Base-by-base conservation (phyloP, 2,113 vertebrate genomes). In the Larimichthys polyactis region DNA sequence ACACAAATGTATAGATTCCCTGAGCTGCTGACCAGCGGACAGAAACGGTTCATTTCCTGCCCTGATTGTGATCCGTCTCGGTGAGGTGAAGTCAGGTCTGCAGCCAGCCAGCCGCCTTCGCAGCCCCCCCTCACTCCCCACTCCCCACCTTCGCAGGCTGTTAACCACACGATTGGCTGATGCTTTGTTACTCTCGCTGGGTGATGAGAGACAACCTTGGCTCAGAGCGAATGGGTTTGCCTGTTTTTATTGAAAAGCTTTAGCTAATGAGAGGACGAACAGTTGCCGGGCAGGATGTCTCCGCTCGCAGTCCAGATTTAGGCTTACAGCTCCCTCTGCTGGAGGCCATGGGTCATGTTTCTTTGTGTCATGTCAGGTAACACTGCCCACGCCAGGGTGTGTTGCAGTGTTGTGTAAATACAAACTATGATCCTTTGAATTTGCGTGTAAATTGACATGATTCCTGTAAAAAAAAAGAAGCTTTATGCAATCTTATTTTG, bases 281-380 rank as follows among this genome's bases (percentile, higher is more conserved):
- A 15, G 90, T 94, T 92, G 89, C 89, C 86, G 86, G 91, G 90
- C 88, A 91, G 87, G 89, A 89, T 49, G 76, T 15, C 14, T 24
- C 32, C 51, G 5, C 75, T 46, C 15, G 8, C 19, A 1, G 40
- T n/a, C 19, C 55, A 75, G 62, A n/a, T 60, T 22, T 6, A 72
- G 68, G 48, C 78, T 22, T 3, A 9, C 66, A 15, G 87, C 78
- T 1, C 91, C 90, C 88, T 81, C 93, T 92, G 82, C 90, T 92
- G 93, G 91, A 75, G 44, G 5, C 62, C 8, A 16, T 0, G 0
- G 29, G 36, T 54, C 62, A 57, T 44, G 68, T 19, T 36, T 59
- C 32, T 66, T 64, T 79, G 51, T 70, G 57, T 78, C 55, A 75
- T 15, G 43, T 76, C 54, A 62, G 60, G 60, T 73, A 29, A 52